These are phyloP conservation scores for cat (Felis catus) DNA, from an alignment of 2,113 vertebrate species.

Conservation along the genomic window F.catus_Fca126_mat1.0 CM031417.1:33269001-33269500, in stretches of 20 bases:
- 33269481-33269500: slow-evolving; percentile 52
- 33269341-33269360: slow-evolving; percentile 60
- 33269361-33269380: slow-evolving; percentile 57
- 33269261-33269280: slow-evolving; percentile 69
- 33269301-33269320: slow-evolving; percentile 50
- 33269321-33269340: slow-evolving; percentile 54
- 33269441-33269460: slow-evolving; percentile 16
- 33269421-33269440: slow-evolving; percentile 40
- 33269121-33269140: slow-evolving; percentile 67
- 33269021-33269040: slow-evolving; percentile 70
- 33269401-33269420: background rate
- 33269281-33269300: slow-evolving; percentile 56
- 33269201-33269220: slow-evolving; percentile 66
- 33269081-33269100: slow-evolving; percentile 78
- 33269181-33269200: slow-evolving; percentile 73
- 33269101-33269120: slow-evolving; percentile 74
- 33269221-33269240: slow-evolving; percentile 64
- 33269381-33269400: slow-evolving; percentile 57
- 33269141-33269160: slow-evolving; percentile 60
- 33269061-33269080: slow-evolving; percentile 75
- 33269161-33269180: slow-evolving; percentile 67
- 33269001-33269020: slow-evolving; percentile 72
- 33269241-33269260: slow-evolving; percentile 66
- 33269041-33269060: slow-evolving; percentile 66
- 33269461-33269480: background rate